Conservation (phyloP, 2,113 vertebrate species). For the Abramis brama region DNA sequence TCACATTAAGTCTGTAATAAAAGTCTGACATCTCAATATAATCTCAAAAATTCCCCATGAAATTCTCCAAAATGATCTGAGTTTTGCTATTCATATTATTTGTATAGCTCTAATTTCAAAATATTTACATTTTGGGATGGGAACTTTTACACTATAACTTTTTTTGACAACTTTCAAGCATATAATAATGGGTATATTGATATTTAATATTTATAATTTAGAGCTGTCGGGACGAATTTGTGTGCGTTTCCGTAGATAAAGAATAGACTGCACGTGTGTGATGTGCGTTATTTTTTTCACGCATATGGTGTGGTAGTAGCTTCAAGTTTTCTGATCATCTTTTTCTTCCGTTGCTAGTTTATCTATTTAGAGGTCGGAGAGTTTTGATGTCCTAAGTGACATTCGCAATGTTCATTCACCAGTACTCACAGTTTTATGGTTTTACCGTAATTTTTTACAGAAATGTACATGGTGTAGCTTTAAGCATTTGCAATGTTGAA, state of each 20-base stretch:
- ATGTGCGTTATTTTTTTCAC: too few relatives aligned
- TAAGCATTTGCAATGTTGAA: too few relatives aligned
- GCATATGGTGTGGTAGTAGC: too few relatives aligned
- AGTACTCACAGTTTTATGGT: neutral
- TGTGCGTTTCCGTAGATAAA: too few relatives aligned
- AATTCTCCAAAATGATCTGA: neutral
- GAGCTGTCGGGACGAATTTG: neutral
- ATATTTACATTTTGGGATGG: too few relatives aligned
- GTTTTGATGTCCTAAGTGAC: neutral
- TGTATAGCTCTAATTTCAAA: neutral
- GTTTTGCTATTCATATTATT: neutral
- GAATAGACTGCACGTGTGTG: too few relatives aligned
- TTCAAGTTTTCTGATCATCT: too few relatives aligned
- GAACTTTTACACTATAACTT: neutral
- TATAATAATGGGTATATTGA: too few relatives aligned
- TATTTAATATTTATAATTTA: neutral
- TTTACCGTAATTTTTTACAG: neutral
- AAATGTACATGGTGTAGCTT: neutral
- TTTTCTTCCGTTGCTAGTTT: neutral
- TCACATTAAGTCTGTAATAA: neutral
- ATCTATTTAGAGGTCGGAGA: neutral
- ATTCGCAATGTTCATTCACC: neutral
- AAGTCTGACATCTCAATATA: neutral
- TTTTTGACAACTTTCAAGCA: too few relatives aligned
- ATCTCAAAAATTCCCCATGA: neutral